Conservation (phyloP, 64 coral and sea anemone species). For the Stichodactyla mertensii region DNA sequence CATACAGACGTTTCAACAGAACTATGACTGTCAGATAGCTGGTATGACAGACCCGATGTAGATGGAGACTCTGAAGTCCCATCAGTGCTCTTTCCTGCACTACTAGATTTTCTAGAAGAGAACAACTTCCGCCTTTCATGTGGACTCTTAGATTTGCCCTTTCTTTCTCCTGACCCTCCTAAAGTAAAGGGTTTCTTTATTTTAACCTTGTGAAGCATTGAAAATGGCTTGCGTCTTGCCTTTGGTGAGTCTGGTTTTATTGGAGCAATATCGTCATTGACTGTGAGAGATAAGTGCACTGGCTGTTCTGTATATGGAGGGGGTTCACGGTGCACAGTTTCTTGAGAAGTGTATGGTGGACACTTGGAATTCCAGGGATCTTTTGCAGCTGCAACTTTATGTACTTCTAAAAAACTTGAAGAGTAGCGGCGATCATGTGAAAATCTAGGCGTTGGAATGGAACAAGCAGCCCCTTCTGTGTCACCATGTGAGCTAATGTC, state of each 20-base stretch:
- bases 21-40: slow-evolving; percentile 30
- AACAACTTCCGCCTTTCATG: slow-evolving; percentile 37
- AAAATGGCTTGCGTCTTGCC: slow-evolving; percentile 52
- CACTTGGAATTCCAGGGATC: slow-evolving; percentile 54
- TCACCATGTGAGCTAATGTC: slow-evolving; percentile 30
- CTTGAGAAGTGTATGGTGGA: slow-evolving; percentile 69
- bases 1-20: slow-evolving; percentile 50
- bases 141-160: slow-evolving; percentile 22
- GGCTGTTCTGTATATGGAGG: slow-evolving; percentile 71
- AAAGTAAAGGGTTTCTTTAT: slow-evolving; percentile 66
- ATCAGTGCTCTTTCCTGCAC: not conserved
- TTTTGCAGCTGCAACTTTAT: slow-evolving; percentile 37
- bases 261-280: slow-evolving; percentile 70
- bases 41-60: not conserved
- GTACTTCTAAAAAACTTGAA: slow-evolving; percentile 71
- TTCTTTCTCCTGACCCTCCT: slow-evolving; percentile 25
- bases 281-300: slow-evolving; percentile 40
- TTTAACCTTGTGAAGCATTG: slow-evolving; percentile 62
- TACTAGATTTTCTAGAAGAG: slow-evolving; percentile 38
- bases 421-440: slow-evolving; percentile 73
- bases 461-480: slow-evolving; percentile 1
- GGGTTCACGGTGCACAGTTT: slow-evolving; percentile 44
- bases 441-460: slow-evolving; percentile 1
- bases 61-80: not conserved
- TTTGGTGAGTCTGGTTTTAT: slow-evolving; percentile 42